phyloP scores from a whole-genome alignment of 2,888 invertebrate species.

The Buathra laborator region DNA sequence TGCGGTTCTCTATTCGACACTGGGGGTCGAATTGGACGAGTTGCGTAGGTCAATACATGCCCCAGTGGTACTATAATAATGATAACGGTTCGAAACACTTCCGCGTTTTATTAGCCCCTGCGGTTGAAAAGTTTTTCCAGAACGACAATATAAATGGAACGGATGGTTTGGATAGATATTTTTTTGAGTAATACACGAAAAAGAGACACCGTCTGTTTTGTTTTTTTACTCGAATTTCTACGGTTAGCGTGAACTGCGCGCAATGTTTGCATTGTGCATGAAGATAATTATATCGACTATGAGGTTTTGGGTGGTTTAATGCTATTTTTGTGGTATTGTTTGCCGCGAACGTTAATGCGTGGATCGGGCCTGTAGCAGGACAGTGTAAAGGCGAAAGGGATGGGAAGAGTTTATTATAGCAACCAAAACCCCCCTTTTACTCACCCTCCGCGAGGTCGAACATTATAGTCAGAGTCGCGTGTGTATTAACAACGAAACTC shows the following conservation, averaged over 20 bases:
- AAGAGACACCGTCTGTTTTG: background rate
- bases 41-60: slow-evolving; percentile 44
- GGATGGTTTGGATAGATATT: background rate
- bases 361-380: background rate
- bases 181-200: background rate
- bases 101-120: slow-evolving; percentile 60
- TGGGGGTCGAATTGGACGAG: slow-evolving; percentile 28
- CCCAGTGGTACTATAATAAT: slow-evolving; percentile 62
- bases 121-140: slow-evolving; percentile 33
- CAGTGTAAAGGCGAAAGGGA: background rate
- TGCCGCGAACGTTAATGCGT: background rate
- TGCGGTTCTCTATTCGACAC: background rate
- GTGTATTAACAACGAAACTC: slow-evolving; percentile 57
- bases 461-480: slow-evolving; percentile 22
- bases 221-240: background rate
- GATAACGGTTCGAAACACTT: slow-evolving; percentile 55
- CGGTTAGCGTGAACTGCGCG: background rate
- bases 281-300: background rate
- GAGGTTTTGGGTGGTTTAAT: background rate
- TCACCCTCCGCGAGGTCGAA: slow-evolving; percentile 2
- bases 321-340: background rate
- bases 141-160: background rate
- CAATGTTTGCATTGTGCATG: background rate
- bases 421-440: background rate
- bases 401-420: slow-evolving; percentile 18